Evolutionary conservation across 2,797 vertebrate species (phyloP), one percentile per base, ranked within the genome.

Genomic region (Tenualosa ilisha): DNA sequence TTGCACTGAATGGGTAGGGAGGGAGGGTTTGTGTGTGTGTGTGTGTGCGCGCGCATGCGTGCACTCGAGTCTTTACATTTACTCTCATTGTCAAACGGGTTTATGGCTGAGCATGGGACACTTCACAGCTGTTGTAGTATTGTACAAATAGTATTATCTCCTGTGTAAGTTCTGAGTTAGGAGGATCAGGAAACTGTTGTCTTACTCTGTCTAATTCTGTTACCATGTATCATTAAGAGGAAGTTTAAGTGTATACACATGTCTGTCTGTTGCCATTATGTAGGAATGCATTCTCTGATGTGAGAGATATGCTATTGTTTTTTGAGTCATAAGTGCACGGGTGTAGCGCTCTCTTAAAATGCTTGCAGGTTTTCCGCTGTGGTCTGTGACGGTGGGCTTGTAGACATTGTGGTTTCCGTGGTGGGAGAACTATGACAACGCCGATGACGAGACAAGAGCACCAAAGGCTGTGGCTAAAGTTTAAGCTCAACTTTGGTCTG

Each of bases 51-150:
- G 59, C 3, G n/a, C 22, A 2, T 65, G 63, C 26, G 24, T 65
- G 63, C 26, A 26, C 68, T 75, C 2, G 2, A 2, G 24, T 68
- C 68, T 79, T 37, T 2, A 79, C 72, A 46, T 79, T 79, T 43
- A 46, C 72, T 79, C 59, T 63, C 59, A 63, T 63, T 63, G 24
- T 63, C 17, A 79, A 1, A 43, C 40, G 46, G 40, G 37, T 79
- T 79, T 79, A 79, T 46, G 20, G 72, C 20, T 12, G 72, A 46
- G 72, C 72, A 79, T 79, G 72, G 72, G 37, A 79, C 37, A 22
- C 72, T 43, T 22, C 37, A 43, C 72, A 79, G 37, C 72, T 79
- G 72, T 22, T 46, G 20, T 17, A 43, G 43, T 15, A 15, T 43
- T 46, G 8, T 40, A 46, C 72, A 79, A 46, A 79, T 79, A 79